Percentiles rank a stretch among this genome's conserved stretches.
Evolutionary conservation across 2,797 vertebrate species (phyloP).

Genomic region (Limosa lapponica): DNA sequence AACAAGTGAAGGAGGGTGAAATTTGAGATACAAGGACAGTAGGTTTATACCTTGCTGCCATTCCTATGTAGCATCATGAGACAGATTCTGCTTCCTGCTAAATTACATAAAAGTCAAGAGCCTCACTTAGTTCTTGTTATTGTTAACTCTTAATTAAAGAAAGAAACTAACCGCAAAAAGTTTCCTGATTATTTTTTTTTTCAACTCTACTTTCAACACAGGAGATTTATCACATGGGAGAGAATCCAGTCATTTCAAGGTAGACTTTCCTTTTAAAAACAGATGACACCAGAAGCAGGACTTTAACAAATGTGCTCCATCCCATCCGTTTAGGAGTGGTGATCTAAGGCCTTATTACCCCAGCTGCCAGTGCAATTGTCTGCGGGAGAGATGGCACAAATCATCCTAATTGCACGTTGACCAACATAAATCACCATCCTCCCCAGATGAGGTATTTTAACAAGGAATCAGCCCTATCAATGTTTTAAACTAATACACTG

Average conservation of each 20-base stretch:
- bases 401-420: neutral
- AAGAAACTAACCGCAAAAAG: neutral
- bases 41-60: neutral
- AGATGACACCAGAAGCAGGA: neutral
- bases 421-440: neutral
- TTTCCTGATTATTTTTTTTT: neutral
- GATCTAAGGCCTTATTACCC: neutral
- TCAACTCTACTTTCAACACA: neutral
- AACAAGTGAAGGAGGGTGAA: neutral
- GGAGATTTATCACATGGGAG: neutral
- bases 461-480: neutral
- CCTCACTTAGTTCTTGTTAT: neutral
- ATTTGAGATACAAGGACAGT: neutral
- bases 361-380: neutral
- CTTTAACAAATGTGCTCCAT: neutral
- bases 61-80: neutral
- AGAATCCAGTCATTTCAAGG: neutral
- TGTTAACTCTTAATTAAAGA: constrained; percentile 5
- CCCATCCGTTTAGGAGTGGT: neutral
- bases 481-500: neutral
- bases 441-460: neutral
- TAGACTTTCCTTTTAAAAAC: neutral
- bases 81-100: neutral
- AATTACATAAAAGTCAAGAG: neutral
- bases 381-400: neutral